Conservation (phyloP, 2,113 vertebrate species). For the Pimephales promelas region DNA sequence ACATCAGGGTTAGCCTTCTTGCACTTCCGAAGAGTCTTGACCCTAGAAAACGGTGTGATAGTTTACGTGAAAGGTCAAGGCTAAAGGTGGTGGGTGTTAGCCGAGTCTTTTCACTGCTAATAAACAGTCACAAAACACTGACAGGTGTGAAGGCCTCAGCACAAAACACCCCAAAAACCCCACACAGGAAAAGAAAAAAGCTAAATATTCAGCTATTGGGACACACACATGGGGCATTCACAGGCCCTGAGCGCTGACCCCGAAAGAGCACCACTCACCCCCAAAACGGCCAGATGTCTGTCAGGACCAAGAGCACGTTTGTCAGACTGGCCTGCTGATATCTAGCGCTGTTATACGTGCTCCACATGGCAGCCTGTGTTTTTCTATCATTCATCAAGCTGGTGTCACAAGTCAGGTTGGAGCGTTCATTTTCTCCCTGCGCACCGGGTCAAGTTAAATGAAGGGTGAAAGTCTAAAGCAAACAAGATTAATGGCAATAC, state of each 20-base stretch:
- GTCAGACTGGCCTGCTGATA: slow-evolving; percentile 14
- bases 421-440: slow-evolving; percentile 76
- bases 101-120: slow-evolving; percentile 41
- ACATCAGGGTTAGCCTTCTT: background rate
- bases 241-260: slow-evolving; percentile 66
- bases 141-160: slow-evolving; percentile 70
- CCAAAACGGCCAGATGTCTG: slow-evolving; percentile 69
- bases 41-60: background rate
- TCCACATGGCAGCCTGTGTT: slow-evolving; percentile 70
- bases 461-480: slow-evolving; percentile 71
- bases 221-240: slow-evolving; percentile 31
- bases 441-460: slow-evolving; percentile 69
- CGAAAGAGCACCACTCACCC: slow-evolving; percentile 52
- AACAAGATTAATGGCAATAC: slow-evolving; percentile 78
- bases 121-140: slow-evolving; percentile 61
- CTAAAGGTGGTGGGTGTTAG: slow-evolving; percentile 44
- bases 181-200: slow-evolving; percentile 57
- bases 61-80: slow-evolving; percentile 47
- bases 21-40: slow-evolving; percentile 20
- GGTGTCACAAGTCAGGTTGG: slow-evolving; percentile 77
- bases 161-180: slow-evolving; percentile 36
- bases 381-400: slow-evolving; percentile 79
- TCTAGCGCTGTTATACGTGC: slow-evolving; percentile 4
- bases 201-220: slow-evolving; percentile 62
- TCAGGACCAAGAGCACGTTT: slow-evolving; percentile 10